Percentiles rank a stretch among this genome's conserved stretches.
These are phyloP conservation scores for Polyommatus icarus DNA, from an alignment of 2,888 invertebrate genomes.

Conservation along the genomic window DNA sequence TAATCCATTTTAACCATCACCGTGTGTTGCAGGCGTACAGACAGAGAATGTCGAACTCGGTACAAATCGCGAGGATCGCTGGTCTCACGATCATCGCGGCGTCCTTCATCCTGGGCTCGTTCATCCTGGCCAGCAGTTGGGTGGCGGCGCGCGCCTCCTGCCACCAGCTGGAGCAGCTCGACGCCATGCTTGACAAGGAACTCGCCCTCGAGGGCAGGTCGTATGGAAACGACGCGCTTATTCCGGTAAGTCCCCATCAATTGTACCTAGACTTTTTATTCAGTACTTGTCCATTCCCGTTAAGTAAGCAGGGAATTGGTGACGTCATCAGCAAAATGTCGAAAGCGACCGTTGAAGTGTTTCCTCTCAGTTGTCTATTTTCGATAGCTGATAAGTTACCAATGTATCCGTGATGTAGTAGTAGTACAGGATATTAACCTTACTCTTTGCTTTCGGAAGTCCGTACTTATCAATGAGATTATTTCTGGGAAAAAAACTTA, in stretches of 20 bases:
- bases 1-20: neutral
- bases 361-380: too few relatives aligned
- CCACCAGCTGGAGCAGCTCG: slow-evolving; percentile 86
- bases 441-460: too few relatives aligned
- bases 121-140: slow-evolving; percentile 91
- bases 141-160: slow-evolving; percentile 90
- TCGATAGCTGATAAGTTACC: too few relatives aligned
- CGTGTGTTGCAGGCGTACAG: slow-evolving; percentile 86
- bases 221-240: slow-evolving; percentile 82
- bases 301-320: neutral
- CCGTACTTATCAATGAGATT: too few relatives aligned
- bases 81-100: slow-evolving; percentile 91
- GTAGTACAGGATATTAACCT: too few relatives aligned
- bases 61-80: slow-evolving; percentile 92
- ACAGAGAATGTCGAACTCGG: slow-evolving; percentile 85
- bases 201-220: slow-evolving; percentile 83
- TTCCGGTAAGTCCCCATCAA: slow-evolving; percentile 82
- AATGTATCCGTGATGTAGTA: too few relatives aligned
- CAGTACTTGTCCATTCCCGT: neutral
- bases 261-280: neutral
- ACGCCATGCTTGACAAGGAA: slow-evolving; percentile 84
- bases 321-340: too few relatives aligned
- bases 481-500: too few relatives aligned
- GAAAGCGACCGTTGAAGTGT: too few relatives aligned
- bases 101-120: slow-evolving; percentile 89